Evolutionary conservation across 2,113 vertebrate species (phyloP).

Genomic region (Camelus bactrianus): DNA sequence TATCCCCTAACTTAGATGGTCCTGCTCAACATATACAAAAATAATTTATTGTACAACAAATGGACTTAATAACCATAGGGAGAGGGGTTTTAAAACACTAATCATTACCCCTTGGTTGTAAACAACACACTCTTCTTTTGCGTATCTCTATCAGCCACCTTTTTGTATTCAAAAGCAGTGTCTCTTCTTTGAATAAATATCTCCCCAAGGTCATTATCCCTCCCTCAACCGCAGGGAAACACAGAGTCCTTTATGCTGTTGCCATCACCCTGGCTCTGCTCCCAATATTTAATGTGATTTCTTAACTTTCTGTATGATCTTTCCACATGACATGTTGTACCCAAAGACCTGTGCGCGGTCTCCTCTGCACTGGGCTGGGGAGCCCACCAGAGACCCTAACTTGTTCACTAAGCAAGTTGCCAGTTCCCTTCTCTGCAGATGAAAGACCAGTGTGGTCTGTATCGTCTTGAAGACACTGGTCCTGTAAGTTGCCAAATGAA

Average conservation of each 20-base stretch:
- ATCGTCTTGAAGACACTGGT: neutral
- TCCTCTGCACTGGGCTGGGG: neutral
- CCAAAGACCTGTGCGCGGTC: neutral
- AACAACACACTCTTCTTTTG: neutral
- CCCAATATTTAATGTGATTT: neutral
- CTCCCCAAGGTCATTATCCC: neutral
- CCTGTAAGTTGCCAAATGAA: neutral
- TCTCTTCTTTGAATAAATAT: conserved; percentile 12
- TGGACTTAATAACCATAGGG: neutral
- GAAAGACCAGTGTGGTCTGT: neutral
- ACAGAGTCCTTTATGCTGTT: neutral
- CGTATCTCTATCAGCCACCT: neutral
- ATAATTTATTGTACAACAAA: neutral
- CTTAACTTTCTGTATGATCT: neutral
- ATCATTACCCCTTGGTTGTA: neutral
- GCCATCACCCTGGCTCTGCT: neutral
- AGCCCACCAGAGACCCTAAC: neutral
- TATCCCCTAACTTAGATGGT: neutral
- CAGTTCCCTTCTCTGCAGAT: neutral
- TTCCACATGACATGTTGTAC: too few species aligned
- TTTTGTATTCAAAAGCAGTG: neutral
- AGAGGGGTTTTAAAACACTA: neutral
- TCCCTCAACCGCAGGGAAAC: neutral
- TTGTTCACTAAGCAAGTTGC: neutral
- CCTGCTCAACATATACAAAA: neutral